Conservation (phyloP, 2,888 invertebrate genomes). For the Phoenoteleia sp. region DNA sequence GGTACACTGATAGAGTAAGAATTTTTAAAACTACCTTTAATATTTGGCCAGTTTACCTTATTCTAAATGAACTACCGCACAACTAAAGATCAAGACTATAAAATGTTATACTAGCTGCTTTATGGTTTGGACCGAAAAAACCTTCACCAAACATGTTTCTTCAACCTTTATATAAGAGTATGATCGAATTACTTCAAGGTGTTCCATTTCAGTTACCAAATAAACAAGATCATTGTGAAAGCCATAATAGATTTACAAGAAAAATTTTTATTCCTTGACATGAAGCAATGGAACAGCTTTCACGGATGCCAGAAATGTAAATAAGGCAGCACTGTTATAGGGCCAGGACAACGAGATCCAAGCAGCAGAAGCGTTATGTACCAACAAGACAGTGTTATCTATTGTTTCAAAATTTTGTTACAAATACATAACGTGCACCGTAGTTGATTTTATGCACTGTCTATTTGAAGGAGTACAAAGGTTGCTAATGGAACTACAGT, state of each 20-base stretch:
- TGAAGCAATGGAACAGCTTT: constrained; percentile 56
- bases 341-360: background rate
- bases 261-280: constrained; percentile 54
- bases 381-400: background rate
- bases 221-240: background rate
- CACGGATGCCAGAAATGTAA: constrained; percentile 4
- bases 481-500: background rate
- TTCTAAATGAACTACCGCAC: background rate
- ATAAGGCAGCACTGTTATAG: background rate
- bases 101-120: background rate
- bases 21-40: too few relatives aligned
- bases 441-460: background rate
- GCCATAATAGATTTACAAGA: constrained; percentile 50
- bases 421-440: too few relatives aligned
- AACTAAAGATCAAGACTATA: background rate
- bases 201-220: background rate
- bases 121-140: background rate
- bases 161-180: background rate
- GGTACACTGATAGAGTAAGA: too few relatives aligned
- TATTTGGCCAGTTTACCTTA: background rate
- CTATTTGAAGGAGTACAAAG: background rate
- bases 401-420: too few relatives aligned
- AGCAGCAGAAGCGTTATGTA: background rate
- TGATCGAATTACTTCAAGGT: background rate
- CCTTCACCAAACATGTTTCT: background rate